These are phyloP conservation scores for Delia radicum DNA, from an alignment of 1,140 invertebrate genomes.

Conservation along the genomic window DNA sequence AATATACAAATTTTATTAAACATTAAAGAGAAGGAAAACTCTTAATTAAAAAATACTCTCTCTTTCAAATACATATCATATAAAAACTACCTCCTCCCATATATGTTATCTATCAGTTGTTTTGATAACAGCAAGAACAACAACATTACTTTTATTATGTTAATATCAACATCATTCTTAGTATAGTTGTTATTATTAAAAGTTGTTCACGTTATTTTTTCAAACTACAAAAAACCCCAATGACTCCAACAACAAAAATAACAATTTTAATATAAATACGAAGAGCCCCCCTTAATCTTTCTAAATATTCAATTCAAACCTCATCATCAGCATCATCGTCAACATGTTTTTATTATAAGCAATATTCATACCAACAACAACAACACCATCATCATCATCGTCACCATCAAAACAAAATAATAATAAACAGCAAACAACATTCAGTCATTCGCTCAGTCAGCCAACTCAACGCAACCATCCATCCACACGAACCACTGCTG, in stretches of 20 bases:
- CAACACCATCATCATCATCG: not conserved
- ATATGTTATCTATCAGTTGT: too few relatives aligned
- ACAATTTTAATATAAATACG: too few relatives aligned
- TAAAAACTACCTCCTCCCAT: too few relatives aligned
- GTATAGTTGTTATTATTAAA: not conserved
- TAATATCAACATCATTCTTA: not conserved
- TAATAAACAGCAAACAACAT: conserved; percentile 7
- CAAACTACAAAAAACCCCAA: not conserved
- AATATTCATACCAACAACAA: not conserved
- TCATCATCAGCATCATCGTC: not conserved
- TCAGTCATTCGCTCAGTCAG: not conserved
- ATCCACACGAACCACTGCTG: not conserved
- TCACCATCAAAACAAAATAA: not conserved
- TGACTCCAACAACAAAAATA: not conserved
- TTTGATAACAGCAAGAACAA: not conserved
- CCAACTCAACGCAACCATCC: not conserved
- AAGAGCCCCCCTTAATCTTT: not conserved
- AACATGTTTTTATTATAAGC: not conserved
- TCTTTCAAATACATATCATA: too few relatives aligned
- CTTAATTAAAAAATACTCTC: too few relatives aligned
- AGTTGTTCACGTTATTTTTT: not conserved
- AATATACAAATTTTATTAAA: not conserved
- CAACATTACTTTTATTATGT: not conserved
- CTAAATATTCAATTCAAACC: not conserved
- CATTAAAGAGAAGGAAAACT: not conserved